Evolutionary conservation across 35 echinoderm and acorn worm genomes (phyloP).

Genomic region (Diadema setosum): DNA sequence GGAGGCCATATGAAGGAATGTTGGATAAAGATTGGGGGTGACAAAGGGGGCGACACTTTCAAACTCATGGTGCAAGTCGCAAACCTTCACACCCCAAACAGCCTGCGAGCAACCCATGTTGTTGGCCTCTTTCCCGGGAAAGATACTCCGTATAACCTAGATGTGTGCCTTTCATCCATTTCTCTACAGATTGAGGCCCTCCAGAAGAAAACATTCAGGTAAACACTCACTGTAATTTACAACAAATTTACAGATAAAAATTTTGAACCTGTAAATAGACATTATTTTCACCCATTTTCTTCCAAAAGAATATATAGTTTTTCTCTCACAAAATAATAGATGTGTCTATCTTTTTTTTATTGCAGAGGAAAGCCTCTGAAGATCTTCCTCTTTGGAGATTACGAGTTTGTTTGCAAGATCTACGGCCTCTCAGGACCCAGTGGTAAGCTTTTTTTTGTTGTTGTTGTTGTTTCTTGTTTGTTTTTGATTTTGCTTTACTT

Average conservation of each 20-base stretch:
- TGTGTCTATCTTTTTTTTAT: neutral
- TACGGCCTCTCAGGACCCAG: neutral
- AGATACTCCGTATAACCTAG: neutral
- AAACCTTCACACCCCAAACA: neutral
- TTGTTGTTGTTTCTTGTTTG: neutral
- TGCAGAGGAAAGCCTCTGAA: neutral
- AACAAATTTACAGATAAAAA: neutral
- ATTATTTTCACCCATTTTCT: neutral
- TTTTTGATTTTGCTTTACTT: neutral
- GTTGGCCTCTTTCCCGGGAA: neutral
- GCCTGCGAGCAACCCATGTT: neutral
- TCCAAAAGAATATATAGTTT: too few relatives aligned
- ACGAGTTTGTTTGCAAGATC: neutral
- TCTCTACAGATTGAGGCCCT: neutral
- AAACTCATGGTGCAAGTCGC: slow-evolving; percentile 45
- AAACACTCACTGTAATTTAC: neutral
- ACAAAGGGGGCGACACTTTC: slow-evolving; percentile 47
- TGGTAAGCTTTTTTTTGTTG: neutral
- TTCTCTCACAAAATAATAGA: too few relatives aligned
- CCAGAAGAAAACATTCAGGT: neutral
- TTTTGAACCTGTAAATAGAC: neutral
- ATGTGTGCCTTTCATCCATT: neutral
- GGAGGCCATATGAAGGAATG: neutral
- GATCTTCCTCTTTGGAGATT: neutral
- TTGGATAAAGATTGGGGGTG: slow-evolving; percentile 44